phyloP scores from a whole-genome alignment of 2,113 vertebrate species.

The Coptodon rendalli region DNA sequence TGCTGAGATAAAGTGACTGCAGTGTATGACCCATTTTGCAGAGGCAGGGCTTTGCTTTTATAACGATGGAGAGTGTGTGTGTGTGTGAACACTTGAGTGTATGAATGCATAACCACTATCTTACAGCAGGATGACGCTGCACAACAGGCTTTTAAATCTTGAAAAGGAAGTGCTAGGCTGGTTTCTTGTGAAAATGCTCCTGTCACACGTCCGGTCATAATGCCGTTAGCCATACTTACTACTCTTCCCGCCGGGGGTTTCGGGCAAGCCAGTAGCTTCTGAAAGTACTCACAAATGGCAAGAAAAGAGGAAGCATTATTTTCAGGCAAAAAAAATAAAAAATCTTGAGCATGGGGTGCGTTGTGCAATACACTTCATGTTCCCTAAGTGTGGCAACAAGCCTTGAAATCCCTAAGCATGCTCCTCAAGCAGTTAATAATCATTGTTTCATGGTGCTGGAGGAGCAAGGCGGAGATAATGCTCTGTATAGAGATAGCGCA shows the following conservation, averaged over 20 bases:
- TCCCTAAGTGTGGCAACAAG: conserved; percentile 42
- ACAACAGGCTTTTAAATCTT: conserved; percentile 53
- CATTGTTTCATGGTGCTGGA: conserved; percentile 50
- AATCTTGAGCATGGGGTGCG: not conserved
- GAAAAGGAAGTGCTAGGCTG: conserved; percentile 64
- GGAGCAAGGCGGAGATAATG: conserved; percentile 49
- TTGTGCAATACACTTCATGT: conserved; percentile 40
- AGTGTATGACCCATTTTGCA: conserved; percentile 68
- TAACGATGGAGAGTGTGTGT: conserved; percentile 29
- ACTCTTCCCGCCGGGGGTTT: not conserved
- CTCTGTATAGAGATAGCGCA: conserved; percentile 52
- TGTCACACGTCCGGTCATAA: conserved; percentile 48
- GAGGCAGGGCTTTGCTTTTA: conserved; percentile 62
- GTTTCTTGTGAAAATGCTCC: conserved; percentile 62
- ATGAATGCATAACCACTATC: conserved; percentile 30
- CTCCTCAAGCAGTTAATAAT: conserved; percentile 58
- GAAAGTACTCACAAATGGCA: not conserved
- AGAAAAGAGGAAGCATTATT: conserved; percentile 33
- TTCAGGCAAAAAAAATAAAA: conserved; percentile 13
- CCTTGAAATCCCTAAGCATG: conserved; percentile 31
- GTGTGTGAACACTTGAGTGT: conserved; percentile 13
- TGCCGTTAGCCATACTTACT: conserved; percentile 30
- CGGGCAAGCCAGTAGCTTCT: not conserved
- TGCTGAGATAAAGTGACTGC: conserved; percentile 62
- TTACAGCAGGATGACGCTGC: conserved; percentile 40